Percentiles rank a stretch among this genome's conserved stretches.
These are phyloP conservation scores for Potorous gilbertii DNA, from an alignment of 2,797 vertebrate genomes.

Conservation along the genomic window DNA sequence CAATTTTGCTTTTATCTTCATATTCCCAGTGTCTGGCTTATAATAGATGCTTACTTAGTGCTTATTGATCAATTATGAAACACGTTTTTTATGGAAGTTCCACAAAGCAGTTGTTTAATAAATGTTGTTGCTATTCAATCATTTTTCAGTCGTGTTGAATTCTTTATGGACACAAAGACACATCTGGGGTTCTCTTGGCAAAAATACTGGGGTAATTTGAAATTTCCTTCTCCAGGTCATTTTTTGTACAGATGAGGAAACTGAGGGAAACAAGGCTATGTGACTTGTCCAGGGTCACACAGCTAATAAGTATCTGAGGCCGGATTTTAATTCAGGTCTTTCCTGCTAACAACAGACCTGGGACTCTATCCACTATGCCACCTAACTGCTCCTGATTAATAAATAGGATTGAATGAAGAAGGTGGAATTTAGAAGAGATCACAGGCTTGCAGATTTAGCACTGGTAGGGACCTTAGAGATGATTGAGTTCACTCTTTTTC, in stretches of 20 bases:
- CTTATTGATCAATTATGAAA: neutral
- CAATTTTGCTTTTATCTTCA: neutral
- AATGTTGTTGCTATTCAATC: too few relatives aligned
- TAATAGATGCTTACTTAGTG: neutral
- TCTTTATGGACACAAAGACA: too few relatives aligned
- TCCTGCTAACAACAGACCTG: neutral
- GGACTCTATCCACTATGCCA: neutral
- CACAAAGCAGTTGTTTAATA: neutral
- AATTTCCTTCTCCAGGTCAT: neutral
- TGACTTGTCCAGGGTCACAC: neutral
- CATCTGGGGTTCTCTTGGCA: neutral
- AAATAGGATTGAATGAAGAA: neutral
- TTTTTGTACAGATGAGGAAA: too few relatives aligned
- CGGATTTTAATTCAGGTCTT: neutral
- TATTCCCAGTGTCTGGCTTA: neutral
- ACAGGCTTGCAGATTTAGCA: neutral
- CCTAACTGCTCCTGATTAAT: neutral
- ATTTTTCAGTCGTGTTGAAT: too few relatives aligned
- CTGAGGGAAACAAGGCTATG: too few relatives aligned
- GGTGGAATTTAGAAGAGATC: neutral
- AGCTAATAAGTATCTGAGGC: neutral
- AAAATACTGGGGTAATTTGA: neutral
- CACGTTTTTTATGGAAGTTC: neutral
- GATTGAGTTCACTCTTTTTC: neutral
- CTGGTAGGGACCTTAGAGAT: neutral